Evolutionary conservation across 2,888 invertebrate species (phyloP).

Genomic region (Odontocerum albicorne): DNA sequence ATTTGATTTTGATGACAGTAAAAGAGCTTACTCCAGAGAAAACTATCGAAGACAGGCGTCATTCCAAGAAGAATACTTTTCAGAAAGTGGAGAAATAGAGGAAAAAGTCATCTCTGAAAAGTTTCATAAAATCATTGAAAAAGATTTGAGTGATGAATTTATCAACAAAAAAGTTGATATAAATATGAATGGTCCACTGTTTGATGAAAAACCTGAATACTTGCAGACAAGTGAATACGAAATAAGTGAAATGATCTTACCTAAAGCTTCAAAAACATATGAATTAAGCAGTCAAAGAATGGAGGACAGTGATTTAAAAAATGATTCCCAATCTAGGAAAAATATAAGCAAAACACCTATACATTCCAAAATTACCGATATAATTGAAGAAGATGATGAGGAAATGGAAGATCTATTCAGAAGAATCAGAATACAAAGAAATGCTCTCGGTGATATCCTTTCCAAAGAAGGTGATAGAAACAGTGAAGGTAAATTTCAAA

Average conservation of each 20-base stretch:
- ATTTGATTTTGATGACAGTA: constrained; percentile 54
- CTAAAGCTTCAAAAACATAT: constrained; percentile 19
- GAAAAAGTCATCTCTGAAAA: constrained; percentile 48
- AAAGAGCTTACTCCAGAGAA: constrained; percentile 57
- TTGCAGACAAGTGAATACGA: constrained; percentile 27
- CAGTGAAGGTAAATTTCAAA: constrained; percentile 51
- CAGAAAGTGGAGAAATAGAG: constrained; percentile 47
- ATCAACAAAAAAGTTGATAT: constrained; percentile 9
- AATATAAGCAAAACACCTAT: background rate
- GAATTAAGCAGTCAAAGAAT: background rate
- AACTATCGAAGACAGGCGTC: constrained; percentile 52
- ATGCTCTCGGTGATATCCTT: constrained; percentile 69
- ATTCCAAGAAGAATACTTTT: constrained; percentile 52
- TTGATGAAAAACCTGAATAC: constrained; percentile 14
- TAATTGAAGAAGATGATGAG: constrained; percentile 48
- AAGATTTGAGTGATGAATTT: constrained; percentile 52
- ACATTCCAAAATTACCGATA: constrained; percentile 1
- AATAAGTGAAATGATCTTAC: constrained; percentile 21
- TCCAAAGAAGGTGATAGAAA: constrained; percentile 58
- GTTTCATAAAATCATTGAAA: constrained; percentile 52
- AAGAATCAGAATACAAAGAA: constrained; percentile 69
- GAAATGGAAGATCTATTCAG: constrained; percentile 65
- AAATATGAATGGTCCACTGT: background rate
- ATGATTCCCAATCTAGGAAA: background rate
- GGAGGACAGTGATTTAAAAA: background rate